Percentiles rank a stretch among this genome's conserved stretches.
These are phyloP conservation scores for Bucorvus abyssinicus DNA, from an alignment of 2,797 vertebrate species.

Conservation along the genomic window DNA sequence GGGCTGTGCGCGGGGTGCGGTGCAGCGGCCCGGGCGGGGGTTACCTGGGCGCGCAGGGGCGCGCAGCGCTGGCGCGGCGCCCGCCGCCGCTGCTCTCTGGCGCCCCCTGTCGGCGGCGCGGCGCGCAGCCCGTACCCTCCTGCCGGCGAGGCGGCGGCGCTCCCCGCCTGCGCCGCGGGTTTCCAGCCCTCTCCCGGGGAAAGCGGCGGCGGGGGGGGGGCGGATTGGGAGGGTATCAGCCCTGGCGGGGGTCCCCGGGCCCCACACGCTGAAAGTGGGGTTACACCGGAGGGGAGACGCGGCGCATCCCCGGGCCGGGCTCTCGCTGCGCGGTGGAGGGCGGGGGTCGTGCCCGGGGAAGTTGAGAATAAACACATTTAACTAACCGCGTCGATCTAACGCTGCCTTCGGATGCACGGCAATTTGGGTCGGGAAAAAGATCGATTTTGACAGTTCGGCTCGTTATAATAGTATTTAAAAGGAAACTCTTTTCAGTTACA, in stretches of 20 bases:
- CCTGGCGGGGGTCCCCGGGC: background rate
- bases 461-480: conserved; percentile 57
- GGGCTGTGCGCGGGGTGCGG: conserved; percentile 17
- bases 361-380: background rate
- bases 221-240: background rate
- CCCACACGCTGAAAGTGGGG: background rate
- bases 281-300: background rate
- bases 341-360: background rate
- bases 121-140: background rate
- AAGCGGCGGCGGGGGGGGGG: background rate
- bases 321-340: background rate
- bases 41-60: conserved; percentile 4
- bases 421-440: conserved; percentile 32
- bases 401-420: background rate
- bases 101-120: conserved; percentile 63
- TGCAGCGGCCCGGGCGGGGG: background rate
- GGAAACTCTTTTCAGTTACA: conserved; percentile 40
- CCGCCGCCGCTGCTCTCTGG: conserved; percentile 44
- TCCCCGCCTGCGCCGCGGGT: background rate
- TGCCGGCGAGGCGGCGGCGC: background rate
- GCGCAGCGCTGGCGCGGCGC: background rate
- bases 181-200: background rate
- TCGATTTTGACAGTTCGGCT: conserved; percentile 55
- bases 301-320: background rate
- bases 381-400: background rate